Conservation (phyloP, 2,113 vertebrate species). For the Sula dactylatra region DNA sequence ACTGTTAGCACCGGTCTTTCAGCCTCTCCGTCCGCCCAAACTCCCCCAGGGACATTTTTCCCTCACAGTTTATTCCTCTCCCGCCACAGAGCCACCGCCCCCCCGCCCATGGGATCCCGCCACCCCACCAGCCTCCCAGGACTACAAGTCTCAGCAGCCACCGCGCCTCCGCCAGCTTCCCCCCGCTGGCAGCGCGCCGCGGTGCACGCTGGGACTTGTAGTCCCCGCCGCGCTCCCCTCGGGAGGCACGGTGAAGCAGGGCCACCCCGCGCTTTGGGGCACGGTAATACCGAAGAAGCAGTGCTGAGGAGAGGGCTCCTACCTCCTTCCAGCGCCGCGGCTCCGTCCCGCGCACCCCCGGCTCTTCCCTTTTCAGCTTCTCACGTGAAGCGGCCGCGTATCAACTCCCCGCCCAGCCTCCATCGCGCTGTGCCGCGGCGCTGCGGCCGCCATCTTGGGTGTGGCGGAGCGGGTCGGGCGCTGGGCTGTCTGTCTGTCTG, state of each 20-base stretch:
- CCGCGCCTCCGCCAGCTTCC: background rate
- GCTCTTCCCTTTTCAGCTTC: slow-evolving; percentile 5
- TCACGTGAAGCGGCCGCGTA: background rate
- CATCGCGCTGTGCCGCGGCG: background rate
- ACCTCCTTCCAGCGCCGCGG: background rate
- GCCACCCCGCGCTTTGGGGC: background rate
- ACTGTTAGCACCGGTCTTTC: background rate
- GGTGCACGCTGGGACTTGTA: background rate
- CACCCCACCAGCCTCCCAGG: too few species aligned
- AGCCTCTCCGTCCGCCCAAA: too few species aligned
- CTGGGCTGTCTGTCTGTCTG: rapidly evolving
- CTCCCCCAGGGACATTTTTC: background rate
- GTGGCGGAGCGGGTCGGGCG: background rate
- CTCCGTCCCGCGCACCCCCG: too few species aligned
- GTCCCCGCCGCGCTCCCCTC: background rate
- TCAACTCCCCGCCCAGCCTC: background rate
- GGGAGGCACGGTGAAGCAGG: rapidly evolving
- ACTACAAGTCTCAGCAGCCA: slow-evolving; percentile 31
- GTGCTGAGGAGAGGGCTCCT: rapidly evolving
- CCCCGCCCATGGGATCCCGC: too few species aligned
- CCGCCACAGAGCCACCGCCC: background rate
- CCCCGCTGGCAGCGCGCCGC: background rate
- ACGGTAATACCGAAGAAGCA: rapidly evolving
- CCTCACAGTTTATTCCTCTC: background rate
- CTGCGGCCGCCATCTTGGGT: slow-evolving; percentile 5